Conservation (phyloP, 2,888 invertebrate genomes). For the Gandaritis pyraliata region DNA sequence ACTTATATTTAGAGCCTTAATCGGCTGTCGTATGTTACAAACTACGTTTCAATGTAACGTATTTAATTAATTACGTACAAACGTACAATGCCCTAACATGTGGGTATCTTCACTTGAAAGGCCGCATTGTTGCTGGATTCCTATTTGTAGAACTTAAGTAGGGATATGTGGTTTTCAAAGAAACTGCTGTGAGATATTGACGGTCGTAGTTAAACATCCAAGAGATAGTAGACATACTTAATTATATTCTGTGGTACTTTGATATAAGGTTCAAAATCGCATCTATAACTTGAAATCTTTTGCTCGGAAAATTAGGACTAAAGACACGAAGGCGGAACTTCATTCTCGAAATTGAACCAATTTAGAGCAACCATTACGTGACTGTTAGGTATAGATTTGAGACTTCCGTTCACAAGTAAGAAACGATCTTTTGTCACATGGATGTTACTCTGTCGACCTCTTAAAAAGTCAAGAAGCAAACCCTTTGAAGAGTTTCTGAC, state of each 20-base stretch:
- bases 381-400: slow-evolving; percentile 6
- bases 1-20: not conserved
- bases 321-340: no score
- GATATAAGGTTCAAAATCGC: not conserved
- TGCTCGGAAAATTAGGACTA: no score
- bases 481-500: no score
- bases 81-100: slow-evolving; percentile 2
- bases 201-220: no score
- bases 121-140: not conserved
- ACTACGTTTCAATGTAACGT: not conserved
- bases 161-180: not conserved
- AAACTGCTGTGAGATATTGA: not conserved
- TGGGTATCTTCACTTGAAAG: not conserved
- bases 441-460: not conserved
- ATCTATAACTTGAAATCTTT: not conserved
- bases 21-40: not conserved
- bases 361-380: slow-evolving; percentile 10
- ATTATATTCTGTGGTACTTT: not conserved
- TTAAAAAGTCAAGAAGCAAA: no score
- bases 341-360: slow-evolving; percentile 4
- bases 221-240: no score
- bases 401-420: not conserved
- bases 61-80: slow-evolving; percentile 9
- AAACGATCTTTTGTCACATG: not conserved
- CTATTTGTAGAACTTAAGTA: slow-evolving; percentile 4